These are phyloP conservation scores for Lymantria monacha DNA, from an alignment of 2,888 invertebrate genomes.

Conservation along the genomic window DNA sequence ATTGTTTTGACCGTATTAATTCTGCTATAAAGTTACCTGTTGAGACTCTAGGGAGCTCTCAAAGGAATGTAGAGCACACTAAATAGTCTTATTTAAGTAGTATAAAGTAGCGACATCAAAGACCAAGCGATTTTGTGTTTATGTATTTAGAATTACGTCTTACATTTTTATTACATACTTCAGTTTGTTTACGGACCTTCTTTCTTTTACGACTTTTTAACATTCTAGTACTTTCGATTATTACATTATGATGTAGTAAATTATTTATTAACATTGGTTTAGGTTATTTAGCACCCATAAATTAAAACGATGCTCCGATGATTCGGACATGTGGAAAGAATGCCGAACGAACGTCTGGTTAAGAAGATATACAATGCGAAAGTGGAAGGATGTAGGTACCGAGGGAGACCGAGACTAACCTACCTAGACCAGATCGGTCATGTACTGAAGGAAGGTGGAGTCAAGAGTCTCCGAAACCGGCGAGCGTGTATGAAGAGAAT, in stretches of 20 bases:
- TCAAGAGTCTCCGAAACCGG: too few species aligned
- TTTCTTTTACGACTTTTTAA: slow-evolving; percentile 27
- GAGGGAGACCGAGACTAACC: too few species aligned
- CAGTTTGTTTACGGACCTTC: slow-evolving; percentile 26
- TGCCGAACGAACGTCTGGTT: too few species aligned
- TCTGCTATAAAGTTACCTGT: slow-evolving; percentile 70
- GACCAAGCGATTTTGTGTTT: slow-evolving; percentile 27
- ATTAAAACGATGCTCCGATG: too few species aligned
- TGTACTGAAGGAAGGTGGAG: too few species aligned
- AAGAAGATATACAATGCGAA: too few species aligned
- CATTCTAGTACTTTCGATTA: slow-evolving; percentile 6
- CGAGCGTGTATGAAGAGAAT: too few species aligned
- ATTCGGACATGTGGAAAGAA: too few species aligned
- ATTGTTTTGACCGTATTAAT: slow-evolving; percentile 71
- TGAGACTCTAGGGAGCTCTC: slow-evolving; percentile 54
- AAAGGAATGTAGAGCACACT: slow-evolving; percentile 59
- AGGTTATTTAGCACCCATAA: not conserved
- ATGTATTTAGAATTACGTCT: slow-evolving; percentile 24
- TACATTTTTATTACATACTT: slow-evolving; percentile 28
- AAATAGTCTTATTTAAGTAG: slow-evolving; percentile 64
- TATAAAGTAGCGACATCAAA: slow-evolving; percentile 51
- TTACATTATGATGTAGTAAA: slow-evolving; percentile 5
- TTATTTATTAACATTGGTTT: not conserved
- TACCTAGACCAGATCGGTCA: too few species aligned
- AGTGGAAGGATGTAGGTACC: too few species aligned